These are phyloP conservation scores for Galeopsomyia nigrocyanea DNA, from an alignment of 2,888 invertebrate species.

Conservation along the genomic window DNA sequence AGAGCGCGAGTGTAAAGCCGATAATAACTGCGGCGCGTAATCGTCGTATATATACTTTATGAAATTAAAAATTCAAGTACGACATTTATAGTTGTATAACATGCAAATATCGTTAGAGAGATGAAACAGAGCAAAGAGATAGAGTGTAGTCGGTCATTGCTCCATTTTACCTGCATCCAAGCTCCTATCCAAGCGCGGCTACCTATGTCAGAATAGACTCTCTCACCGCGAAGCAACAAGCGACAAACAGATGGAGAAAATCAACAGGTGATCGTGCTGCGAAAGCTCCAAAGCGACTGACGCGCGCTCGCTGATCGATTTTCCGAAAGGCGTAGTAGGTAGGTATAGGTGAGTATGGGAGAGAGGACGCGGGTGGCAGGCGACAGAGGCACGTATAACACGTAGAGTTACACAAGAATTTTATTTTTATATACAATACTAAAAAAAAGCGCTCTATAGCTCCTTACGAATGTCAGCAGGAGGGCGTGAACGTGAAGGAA, in stretches of 20 bases:
- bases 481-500: constrained; percentile 10
- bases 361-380: background rate
- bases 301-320: constrained; percentile 17
- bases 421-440: too few species aligned
- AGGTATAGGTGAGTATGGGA: constrained; percentile 1
- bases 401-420: too few species aligned
- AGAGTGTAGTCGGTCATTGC: background rate
- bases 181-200: background rate
- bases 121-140: too few species aligned
- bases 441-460: background rate
- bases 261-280: constrained; percentile 29
- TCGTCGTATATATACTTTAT: too few species aligned
- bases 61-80: too few species aligned
- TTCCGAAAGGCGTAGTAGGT: background rate
- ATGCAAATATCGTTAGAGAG: too few species aligned
- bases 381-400: too few species aligned
- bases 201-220: background rate
- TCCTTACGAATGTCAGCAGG: constrained; percentile 7
- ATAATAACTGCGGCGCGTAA: too few species aligned
- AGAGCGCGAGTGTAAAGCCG: too few species aligned
- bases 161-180: constrained; percentile 25
- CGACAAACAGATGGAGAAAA: constrained; percentile 3
- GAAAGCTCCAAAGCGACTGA: constrained; percentile 23
- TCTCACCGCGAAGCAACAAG: constrained; percentile 28
- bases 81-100: too few species aligned